Evolutionary conservation across 2,113 vertebrate genomes (phyloP).

Genomic region (Kryptolebias marmoratus): DNA sequence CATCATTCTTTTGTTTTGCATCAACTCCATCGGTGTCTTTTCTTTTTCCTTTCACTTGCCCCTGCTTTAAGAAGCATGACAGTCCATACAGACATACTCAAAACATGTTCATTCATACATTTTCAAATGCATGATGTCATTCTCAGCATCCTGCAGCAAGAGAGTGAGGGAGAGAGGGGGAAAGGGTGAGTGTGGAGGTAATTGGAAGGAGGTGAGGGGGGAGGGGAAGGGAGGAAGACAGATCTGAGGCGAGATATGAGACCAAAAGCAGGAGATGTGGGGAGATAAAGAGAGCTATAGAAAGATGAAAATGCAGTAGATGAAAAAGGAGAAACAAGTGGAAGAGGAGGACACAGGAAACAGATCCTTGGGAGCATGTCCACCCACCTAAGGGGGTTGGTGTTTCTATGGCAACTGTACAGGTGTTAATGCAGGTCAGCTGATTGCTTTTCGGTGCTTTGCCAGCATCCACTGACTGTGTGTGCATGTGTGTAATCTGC

Average conservation of each 20-base stretch:
- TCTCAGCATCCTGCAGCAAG: constrained; percentile 47
- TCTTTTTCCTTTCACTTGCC: not conserved
- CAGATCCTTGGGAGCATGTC: constrained; percentile 16
- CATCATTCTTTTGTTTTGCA: not conserved
- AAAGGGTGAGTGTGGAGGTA: constrained; percentile 29
- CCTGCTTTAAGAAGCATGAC: not conserved
- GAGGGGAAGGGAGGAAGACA: constrained; percentile 9
- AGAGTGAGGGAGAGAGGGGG: constrained; percentile 3
- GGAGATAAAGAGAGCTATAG: not conserved
- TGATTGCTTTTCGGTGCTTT: constrained; percentile 20
- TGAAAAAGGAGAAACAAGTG: not conserved
- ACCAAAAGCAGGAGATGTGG: not conserved
- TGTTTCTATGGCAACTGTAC: constrained; percentile 64
- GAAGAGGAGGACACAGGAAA: constrained; percentile 42
- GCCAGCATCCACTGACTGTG: constrained; percentile 16
- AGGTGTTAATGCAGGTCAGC: constrained; percentile 70
- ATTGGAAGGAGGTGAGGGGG: constrained; percentile 42
- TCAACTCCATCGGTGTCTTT: not conserved
- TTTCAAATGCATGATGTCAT: constrained; percentile 66
- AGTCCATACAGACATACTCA: not conserved
- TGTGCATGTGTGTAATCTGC: constrained; percentile 29
- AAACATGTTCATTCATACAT: constrained; percentile 54
- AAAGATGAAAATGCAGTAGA: not conserved
- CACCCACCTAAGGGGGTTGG: constrained; percentile 9
- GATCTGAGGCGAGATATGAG: constrained; percentile 20